These are phyloP conservation scores for Ceramica pisi DNA, from an alignment of 2,888 invertebrate genomes.

Conservation along the genomic window DNA sequence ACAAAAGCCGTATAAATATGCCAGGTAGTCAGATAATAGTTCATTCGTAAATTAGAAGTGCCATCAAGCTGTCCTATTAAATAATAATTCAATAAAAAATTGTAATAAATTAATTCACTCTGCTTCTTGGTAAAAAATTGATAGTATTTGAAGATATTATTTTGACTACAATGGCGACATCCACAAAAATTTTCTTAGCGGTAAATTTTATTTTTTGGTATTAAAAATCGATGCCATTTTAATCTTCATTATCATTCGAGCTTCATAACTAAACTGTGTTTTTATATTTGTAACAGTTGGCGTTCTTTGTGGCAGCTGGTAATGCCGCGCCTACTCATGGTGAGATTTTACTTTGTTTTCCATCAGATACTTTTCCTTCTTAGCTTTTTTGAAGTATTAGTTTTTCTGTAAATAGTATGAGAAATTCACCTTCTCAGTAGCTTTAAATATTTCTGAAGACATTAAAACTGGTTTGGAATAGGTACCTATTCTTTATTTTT, in stretches of 20 bases:
- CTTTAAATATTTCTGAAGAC: too few relatives aligned
- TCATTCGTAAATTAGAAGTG: constrained; percentile 42
- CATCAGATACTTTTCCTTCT: too few relatives aligned
- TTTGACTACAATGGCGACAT: constrained; percentile 42
- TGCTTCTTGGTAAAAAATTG: background rate
- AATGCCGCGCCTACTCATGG: constrained; percentile 35
- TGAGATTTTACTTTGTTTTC: constrained; percentile 15
- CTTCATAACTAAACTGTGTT: background rate
- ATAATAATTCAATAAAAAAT: constrained; percentile 15
- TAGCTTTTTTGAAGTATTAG: too few relatives aligned
- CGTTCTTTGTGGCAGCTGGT: constrained; percentile 16
- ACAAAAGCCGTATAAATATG: constrained; percentile 27
- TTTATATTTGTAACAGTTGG: constrained; percentile 26
- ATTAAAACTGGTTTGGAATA: too few relatives aligned
- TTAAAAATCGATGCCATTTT: too few relatives aligned
- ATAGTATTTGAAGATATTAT: constrained; percentile 20
- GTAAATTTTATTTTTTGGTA: constrained; percentile 23
- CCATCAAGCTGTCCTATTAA: constrained; percentile 40
- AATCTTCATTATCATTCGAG: background rate
- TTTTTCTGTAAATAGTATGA: too few relatives aligned
- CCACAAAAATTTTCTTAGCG: constrained; percentile 17
- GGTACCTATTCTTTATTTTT: too few relatives aligned
- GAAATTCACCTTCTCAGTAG: too few relatives aligned
- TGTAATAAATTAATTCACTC: background rate
- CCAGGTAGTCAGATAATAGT: background rate